Evolutionary conservation across 1,140 invertebrate species (phyloP).

Genomic region (Drosophila saltans): DNA sequence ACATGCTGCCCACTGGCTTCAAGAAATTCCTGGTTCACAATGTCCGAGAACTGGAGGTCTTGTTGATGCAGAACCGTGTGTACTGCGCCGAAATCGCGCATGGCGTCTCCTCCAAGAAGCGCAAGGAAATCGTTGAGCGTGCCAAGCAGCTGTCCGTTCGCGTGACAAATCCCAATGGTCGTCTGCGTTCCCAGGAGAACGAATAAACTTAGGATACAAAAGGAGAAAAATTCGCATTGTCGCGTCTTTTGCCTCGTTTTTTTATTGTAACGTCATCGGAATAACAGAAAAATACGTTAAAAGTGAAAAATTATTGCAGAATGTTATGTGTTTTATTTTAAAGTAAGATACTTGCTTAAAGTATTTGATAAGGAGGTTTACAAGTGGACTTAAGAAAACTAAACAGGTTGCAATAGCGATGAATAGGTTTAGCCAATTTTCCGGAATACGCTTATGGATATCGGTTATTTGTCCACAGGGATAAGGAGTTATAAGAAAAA

Average conservation of each 20-base stretch:
- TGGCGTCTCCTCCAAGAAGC: constrained; percentile 97
- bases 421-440: too few relatives aligned
- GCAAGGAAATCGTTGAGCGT: constrained; percentile 97
- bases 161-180: constrained; percentile 97
- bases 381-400: too few relatives aligned
- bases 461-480: too few relatives aligned
- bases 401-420: too few relatives aligned
- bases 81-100: constrained; percentile 99
- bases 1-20: constrained; percentile 99
- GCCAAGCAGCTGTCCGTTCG: constrained; percentile 97
- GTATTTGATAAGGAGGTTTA: too few relatives aligned
- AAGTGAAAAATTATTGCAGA: constrained; percentile 28
- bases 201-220: constrained; percentile 89
- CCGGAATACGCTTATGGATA: too few relatives aligned
- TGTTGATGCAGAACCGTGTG: constrained; percentile 99
- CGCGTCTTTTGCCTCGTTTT: constrained; percentile 32
- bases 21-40: constrained; percentile 91
- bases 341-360: too few relatives aligned
- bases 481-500: too few relatives aligned
- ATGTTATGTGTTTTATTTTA: constrained; percentile 2
- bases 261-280: constrained; percentile 65
- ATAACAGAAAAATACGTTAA: constrained; percentile 64
- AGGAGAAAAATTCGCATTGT: constrained; percentile 40
- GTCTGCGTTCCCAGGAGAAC: constrained; percentile 98
- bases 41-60: constrained; percentile 94